A percentile compares a stretch with the other conserved stretches of the same genome.
These are phyloP conservation scores for Sinhomidia bicolor DNA, from an alignment of 2,888 invertebrate species.

Conservation along the genomic window DNA sequence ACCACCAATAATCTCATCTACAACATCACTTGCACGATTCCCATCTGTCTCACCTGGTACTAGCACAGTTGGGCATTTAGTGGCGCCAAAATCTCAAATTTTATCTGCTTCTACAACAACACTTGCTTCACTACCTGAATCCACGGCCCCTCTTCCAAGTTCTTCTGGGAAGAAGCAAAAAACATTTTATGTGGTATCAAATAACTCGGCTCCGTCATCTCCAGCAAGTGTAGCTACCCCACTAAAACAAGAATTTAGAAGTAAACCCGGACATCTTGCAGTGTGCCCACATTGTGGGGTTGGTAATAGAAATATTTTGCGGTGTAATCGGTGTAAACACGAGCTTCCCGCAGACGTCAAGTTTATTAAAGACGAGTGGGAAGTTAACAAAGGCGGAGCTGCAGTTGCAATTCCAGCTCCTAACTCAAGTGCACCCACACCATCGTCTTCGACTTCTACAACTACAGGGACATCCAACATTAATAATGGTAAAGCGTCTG, in stretches of 20 bases:
- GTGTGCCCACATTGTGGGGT: slow-evolving; percentile 76
- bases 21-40: neutral
- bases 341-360: slow-evolving; percentile 57
- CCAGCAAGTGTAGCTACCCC: no score
- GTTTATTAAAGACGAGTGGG: slow-evolving; percentile 54
- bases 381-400: slow-evolving; percentile 13
- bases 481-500: neutral
- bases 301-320: slow-evolving; percentile 57
- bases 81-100: slow-evolving; percentile 57
- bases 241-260: neutral
- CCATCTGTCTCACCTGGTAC: slow-evolving; percentile 51
- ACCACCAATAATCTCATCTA: neutral
- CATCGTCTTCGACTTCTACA: neutral
- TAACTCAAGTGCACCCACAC: neutral
- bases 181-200: neutral
- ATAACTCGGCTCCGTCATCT: neutral
- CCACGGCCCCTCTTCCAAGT: neutral
- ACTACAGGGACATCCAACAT: neutral
- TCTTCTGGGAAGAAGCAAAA: neutral
- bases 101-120: neutral
- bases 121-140: neutral
- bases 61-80: neutral
- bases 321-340: slow-evolving; percentile 70
- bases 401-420: neutral
- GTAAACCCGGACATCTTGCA: slow-evolving; percentile 54